These are phyloP conservation scores for Sander vitreus DNA, from an alignment of 2,113 vertebrate genomes.

Conservation along the genomic window DNA sequence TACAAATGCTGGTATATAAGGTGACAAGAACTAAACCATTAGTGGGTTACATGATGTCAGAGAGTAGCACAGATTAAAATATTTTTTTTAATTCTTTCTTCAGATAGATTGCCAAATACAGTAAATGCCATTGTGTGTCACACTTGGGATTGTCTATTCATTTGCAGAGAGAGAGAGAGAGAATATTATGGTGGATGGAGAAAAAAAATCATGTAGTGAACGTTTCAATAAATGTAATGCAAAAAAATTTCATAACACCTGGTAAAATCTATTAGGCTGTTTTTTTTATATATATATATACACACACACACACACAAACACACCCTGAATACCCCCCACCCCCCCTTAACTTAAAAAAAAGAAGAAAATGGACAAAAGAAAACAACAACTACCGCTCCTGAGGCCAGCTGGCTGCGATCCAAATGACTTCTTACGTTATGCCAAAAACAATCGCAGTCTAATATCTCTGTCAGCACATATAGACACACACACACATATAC, in stretches of 20 bases:
- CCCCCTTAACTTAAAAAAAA: constrained; percentile 24
- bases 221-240: constrained; percentile 52
- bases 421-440: constrained; percentile 75
- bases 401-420: constrained; percentile 72
- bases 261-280: too few species aligned
- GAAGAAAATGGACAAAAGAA: constrained; percentile 27
- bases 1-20: constrained; percentile 1
- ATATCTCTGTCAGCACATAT: constrained; percentile 68
- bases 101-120: constrained; percentile 35
- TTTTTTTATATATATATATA: too few species aligned
- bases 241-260: too few species aligned
- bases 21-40: constrained; percentile 24
- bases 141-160: constrained; percentile 40
- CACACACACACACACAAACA: neutral
- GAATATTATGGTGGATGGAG: neutral
- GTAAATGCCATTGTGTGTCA: constrained; percentile 43
- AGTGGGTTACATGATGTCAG: constrained; percentile 28
- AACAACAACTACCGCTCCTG: constrained; percentile 41
- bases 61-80: constrained; percentile 22
- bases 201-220: constrained; percentile 20
- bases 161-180: constrained; percentile 4
- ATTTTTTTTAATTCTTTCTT: constrained; percentile 3
- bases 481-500: constrained; percentile 52
- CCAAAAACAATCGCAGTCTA: constrained; percentile 70
- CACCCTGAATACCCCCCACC: constrained; percentile 13